Conservation (phyloP, 2,888 invertebrate genomes). For the Norana najaformis region DNA sequence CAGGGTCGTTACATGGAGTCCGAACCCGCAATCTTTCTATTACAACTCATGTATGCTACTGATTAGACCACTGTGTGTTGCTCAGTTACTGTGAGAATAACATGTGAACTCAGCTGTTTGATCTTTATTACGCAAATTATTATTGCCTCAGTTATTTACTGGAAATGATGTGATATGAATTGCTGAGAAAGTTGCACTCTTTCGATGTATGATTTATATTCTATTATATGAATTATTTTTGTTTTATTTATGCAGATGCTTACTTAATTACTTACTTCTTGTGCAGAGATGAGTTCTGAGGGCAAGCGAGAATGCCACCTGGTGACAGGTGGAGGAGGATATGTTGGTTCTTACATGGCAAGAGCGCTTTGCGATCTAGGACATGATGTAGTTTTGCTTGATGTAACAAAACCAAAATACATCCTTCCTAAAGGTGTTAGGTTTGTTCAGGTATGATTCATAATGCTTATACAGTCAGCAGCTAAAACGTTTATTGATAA, state of each 20-base stretch:
- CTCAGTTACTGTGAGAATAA: too few species aligned
- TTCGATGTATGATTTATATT: too few species aligned
- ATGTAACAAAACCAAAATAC: slow-evolving; percentile 29
- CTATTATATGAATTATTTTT: background rate
- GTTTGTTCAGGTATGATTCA: slow-evolving; percentile 31
- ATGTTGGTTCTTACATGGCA: slow-evolving; percentile 33
- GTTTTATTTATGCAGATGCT: background rate
- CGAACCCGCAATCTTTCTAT: too few species aligned
- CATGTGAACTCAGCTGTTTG: too few species aligned
- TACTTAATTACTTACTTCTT: too few species aligned
- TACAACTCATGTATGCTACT: too few species aligned
- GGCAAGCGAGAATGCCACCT: slow-evolving; percentile 26
- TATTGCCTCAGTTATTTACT: too few species aligned
- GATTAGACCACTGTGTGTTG: too few species aligned
- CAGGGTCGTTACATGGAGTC: too few species aligned
- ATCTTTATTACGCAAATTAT: too few species aligned
- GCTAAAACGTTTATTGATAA: background rate
- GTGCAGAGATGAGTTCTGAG: background rate
- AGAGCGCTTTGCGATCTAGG: slow-evolving; percentile 19
- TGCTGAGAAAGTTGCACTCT: too few species aligned
- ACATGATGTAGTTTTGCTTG: slow-evolving; percentile 31
- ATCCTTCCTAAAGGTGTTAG: background rate
- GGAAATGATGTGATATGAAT: too few species aligned
- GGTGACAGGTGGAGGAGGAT: slow-evolving; percentile 39
- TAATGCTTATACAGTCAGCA: background rate